Evolutionary conservation across 2,888 invertebrate species (phyloP), one percentile per base, ranked within the genome.

Genomic region (Eristalinus aeneus): DNA sequence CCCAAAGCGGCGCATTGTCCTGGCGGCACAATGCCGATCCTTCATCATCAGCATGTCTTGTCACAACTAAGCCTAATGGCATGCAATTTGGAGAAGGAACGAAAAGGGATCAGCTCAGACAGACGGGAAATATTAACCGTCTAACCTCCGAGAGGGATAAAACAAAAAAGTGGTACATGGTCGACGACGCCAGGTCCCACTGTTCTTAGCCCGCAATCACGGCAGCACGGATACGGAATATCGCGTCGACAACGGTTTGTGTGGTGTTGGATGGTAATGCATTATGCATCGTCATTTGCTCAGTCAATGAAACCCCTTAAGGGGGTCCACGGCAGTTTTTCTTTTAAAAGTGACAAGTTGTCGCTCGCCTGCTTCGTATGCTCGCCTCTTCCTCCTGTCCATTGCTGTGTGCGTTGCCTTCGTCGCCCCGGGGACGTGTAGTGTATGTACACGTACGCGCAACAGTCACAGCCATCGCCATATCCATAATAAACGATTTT

Each of bases 401-500:
- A 23, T 11, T 56, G 36, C 34, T 36, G 1, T 27, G 23, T 10
- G 39, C 23, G 9, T 16, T 58, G 56, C 58, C 69, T 22, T n/a
- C 74, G 71, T 69, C 81, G 54, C 79, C 61, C 75, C 61, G 69
- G 84, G 84, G 84, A 85, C 46, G 16, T 46, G 46, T 46, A 46
- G 16, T 46, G 46, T 46, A 46, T 46, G 46, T 46, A 46, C 46
- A 46, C 46, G 46, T 46, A 46, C 46, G 46, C 46, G 16, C 81
- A 76, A 27, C 72, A 34, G 27, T 23, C 22, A 68, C 53, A 16
- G 16, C 39, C 39, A n/a, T 46, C n/a, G 68, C 67, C 36, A 79
- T 67, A 81, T 78, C 77, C 82, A 78, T 86, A 86, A 82, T 86
- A 86, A 86, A 86, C 82, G 86, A 82, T 82, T 86, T 86, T 86